These are phyloP conservation scores for Rhynchomys soricoides DNA, from an alignment of 2,113 vertebrate species.

Conservation along the genomic window DNA sequence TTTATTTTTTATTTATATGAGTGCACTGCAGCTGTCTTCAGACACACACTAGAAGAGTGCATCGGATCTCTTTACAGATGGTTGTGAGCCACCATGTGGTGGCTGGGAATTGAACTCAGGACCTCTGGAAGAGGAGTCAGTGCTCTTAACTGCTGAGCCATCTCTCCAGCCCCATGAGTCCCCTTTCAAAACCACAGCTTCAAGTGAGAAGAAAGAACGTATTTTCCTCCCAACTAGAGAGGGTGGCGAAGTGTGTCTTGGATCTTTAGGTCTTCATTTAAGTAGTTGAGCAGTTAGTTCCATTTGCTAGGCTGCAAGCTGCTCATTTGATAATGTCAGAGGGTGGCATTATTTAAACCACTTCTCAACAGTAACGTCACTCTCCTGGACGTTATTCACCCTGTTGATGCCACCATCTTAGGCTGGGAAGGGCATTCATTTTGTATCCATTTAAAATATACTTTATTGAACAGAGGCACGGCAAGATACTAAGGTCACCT, in stretches of 20 bases:
- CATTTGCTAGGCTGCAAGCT: background rate
- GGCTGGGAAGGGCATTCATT: background rate
- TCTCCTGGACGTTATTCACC: background rate
- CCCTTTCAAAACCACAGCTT: constrained; percentile 30
- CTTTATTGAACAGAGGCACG: background rate
- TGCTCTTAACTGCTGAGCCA: no score
- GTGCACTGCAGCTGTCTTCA: no score
- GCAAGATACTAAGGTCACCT: background rate
- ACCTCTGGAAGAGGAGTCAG: no score
- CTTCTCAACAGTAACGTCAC: background rate
- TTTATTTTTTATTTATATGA: no score
- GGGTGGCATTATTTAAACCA: background rate
- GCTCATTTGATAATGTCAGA: background rate
- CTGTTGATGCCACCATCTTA: background rate
- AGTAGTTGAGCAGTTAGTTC: background rate
- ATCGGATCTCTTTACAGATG: no score
- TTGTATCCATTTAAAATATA: background rate
- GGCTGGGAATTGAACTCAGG: no score
- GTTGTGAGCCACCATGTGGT: no score
- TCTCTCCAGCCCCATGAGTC: background rate
- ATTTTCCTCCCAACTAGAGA: background rate
- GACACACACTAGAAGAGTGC: no score
- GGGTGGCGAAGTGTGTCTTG: background rate
- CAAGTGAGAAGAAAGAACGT: background rate
- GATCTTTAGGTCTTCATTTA: background rate